These are phyloP conservation scores for Stegodyphus dumicola DNA, from an alignment of 1,140 invertebrate species.

Conservation along the genomic window DNA sequence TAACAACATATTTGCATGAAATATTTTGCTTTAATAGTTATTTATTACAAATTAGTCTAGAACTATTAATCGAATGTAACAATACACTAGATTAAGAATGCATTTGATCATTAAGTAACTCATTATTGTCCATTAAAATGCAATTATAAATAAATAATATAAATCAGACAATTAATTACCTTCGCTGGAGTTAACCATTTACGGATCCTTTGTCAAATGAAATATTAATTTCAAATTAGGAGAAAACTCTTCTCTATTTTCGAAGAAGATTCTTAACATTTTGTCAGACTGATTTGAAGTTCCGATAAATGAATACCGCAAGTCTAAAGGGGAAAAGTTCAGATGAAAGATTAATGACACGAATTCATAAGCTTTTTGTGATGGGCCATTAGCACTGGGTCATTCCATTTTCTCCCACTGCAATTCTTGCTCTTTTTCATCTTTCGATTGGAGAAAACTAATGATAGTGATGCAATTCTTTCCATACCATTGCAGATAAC, in stretches of 20 bases:
- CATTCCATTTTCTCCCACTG: constrained; percentile 27
- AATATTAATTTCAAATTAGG: neutral
- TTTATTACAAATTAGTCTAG: no score
- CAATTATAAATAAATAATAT: no score
- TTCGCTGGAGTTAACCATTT: neutral
- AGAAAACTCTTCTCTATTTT: neutral
- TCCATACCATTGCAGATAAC: constrained; percentile 23
- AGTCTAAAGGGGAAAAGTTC: neutral
- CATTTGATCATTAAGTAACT: no score
- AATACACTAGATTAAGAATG: no score
- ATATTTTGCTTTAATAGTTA: no score
- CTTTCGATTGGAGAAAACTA: constrained; percentile 12
- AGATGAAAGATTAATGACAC: constrained; percentile 32
- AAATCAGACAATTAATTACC: neutral
- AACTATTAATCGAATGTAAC: no score
- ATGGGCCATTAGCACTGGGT: constrained; percentile 39
- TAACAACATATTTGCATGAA: no score
- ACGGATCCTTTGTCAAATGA: neutral
- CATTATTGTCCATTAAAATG: no score
- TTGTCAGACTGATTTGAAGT: neutral
- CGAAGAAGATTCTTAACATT: neutral
- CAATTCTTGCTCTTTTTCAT: constrained; percentile 26
- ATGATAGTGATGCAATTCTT: constrained; percentile 26
- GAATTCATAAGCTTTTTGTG: constrained; percentile 54
- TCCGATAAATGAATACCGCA: neutral